Base-by-base conservation (phyloP, 2,113 vertebrate species). In the Eretmochelys imbricata region DNA sequence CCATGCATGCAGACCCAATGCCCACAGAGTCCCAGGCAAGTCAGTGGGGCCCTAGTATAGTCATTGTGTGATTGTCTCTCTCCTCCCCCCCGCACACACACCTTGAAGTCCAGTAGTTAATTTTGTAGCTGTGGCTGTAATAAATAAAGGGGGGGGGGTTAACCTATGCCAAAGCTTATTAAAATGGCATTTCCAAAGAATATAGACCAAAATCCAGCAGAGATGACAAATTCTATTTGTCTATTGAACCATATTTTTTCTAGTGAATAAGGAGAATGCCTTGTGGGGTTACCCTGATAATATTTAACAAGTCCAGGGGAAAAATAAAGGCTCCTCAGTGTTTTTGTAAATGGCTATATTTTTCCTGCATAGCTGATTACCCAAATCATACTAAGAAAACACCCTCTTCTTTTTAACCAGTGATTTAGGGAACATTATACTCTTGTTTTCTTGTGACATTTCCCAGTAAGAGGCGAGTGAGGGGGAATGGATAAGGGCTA, bases 231-330 rank as follows among this genome's bases (percentile, higher is more conserved):
- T 29, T 91, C 1, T 24, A 84, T 95, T 94, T 95, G 89, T 89
- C 65, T 94, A 57, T 38, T 80, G 89, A 95, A 90, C 53, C 50
- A 19, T 91, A 22, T 85, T 97, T 97, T 46, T 50, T 86, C 65
- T 91, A 80, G 79, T 93, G 92, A 97, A 90, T 95, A 94, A 95
- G 85, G 81, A 95, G 94, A 94, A 91, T 95, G 88, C 54, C 85
- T 93, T 93, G 51, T 93, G 85, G 88, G 87, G 88, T 95, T 95
- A 96, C 35, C 17, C 81, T 72, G 93, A 95, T 89, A 87, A 88
- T 93, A 88, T 10, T 48, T 88, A 94, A 91, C 48, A 62, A 59
- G 78, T 53, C 50, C 84, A 89, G 88, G 80, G 88, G 46, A 83
- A 90, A 81, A 72, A 79, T 82, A 90, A 31, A 27, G 24, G 2